Base-by-base conservation (phyloP, 23 tunicate genomes). In the Ciona savignyi region DNA sequence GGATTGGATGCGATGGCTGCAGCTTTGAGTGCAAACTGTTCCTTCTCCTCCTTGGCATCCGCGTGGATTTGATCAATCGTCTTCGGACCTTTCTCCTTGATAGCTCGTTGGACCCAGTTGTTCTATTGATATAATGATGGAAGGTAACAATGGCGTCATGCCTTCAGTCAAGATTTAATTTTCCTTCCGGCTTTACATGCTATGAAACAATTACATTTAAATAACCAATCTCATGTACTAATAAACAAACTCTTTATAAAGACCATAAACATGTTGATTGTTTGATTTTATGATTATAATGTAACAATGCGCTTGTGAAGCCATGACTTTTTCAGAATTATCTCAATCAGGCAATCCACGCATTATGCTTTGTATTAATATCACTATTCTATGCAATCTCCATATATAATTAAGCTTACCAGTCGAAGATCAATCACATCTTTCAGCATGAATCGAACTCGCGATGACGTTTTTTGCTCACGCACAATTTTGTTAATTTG, bases 401-500 rank as follows among this genome's bases (percentile, higher is more conserved):
- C 11, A 65, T n/a, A 22, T 9, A 65, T 65, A 15, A 65, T 6
- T 9, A 65, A 65, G 3, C 33, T 73, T 56, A 88, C 96, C 86
- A 25, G 20, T 80, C 97, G 31, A 28, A 91, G 72, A 42, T 91
- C 97, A 26, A 75, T 33, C 26, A 91, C 83, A 64, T 85, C 97
- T 65, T 85, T 78, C 15, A 91, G 61, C 97, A 85, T 91, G 91
- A 91, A 91, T 30, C 92, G 66, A 29, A 85, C 91, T 20, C 97
- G 82, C 30, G 87, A 72, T 6, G 96, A 88, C 3, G 84, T 82
- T 60, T 77, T 81, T 65, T 78, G 71, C 60, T 88, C 96, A 19
- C 31, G 23, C 25, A 88, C 81, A 2, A 88, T 68, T 67, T 82
- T 82, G 0, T 77, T 49, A 9, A 88, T 88, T 82, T 88, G 87